Evolutionary conservation across 1,140 invertebrate species (phyloP), one percentile per base, ranked within the genome.

Genomic region (Aphidius gifuensis): DNA sequence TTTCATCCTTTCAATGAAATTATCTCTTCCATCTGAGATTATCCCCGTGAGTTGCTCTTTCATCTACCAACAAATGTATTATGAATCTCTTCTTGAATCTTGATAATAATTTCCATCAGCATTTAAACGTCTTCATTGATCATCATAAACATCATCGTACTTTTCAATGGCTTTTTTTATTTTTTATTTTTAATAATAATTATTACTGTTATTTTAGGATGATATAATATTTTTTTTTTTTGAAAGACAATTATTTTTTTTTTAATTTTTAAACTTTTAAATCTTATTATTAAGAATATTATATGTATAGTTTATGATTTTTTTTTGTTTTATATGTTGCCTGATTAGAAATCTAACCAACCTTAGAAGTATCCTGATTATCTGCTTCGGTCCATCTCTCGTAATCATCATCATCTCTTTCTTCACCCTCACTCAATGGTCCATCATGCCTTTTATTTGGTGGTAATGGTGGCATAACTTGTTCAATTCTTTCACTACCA

Each of bases 381-480:
- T 32, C 23, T 3, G 23, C 23, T 32, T 32, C 23, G 23, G 73
- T 75, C 78, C 79, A 81, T 40, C 75, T 74, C 61, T 80, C 79
- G 68, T 80, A 81, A 63, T 81, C 79, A 48, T 88, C 85, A 62
- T 86, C 86, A 70, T 90, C 88, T 61, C 88, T 83, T 65, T 89
- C 88, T 69, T 89, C 88, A 5, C 87, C 88, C 69, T 89, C 87
- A 71, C 87, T 88, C 63, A 88, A 76, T 57, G 88, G 87, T 57
- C 86, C 87, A 66, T 87, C 85, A 53, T 86, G 85, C 64, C 84
- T 78, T 67, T 80, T 79, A 64, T 6, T 49, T n/a, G 60, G 55
- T 45, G 64, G 44, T 51, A 50, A 55, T 9, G 21, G 43, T n/a
- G 50, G n/a, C 23, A 32, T 32, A 32, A 32, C 23, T 9, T 60